phyloP scores from a whole-genome alignment of 2,113 vertebrate genomes.

The Orcinus orca region DNA sequence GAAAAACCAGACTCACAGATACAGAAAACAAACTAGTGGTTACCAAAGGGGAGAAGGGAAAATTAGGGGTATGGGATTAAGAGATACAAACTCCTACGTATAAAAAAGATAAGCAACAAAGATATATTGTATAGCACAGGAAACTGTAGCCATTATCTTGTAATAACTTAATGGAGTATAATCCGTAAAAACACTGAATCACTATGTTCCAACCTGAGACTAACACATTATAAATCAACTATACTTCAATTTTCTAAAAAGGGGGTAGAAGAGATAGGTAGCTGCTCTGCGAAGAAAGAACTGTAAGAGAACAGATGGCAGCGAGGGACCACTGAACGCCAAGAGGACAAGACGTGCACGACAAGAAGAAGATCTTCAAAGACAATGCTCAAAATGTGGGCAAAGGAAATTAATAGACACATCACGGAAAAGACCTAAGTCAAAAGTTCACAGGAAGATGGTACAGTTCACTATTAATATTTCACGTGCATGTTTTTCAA shows the following conservation, averaged over 20 bases:
- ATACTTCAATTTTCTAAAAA: background rate
- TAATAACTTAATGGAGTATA: background rate
- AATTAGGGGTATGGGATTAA: background rate
- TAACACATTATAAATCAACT: background rate
- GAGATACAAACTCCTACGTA: background rate
- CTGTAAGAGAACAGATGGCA: accelerated
- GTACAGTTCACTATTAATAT: background rate
- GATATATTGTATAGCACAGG: background rate
- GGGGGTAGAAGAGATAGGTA: background rate
- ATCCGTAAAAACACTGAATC: background rate
- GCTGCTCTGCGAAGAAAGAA: background rate
- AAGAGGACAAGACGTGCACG: background rate
- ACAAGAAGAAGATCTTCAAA: background rate
- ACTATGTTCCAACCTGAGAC: background rate
- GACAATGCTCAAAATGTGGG: accelerated
- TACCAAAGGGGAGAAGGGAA: background rate
- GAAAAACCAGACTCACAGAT: background rate
- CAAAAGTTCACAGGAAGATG: background rate
- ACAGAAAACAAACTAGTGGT: background rate
- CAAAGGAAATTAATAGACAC: background rate
- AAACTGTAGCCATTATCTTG: background rate
- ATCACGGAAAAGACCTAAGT: background rate
- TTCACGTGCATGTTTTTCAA: background rate
- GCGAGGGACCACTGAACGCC: background rate
- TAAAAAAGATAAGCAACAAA: background rate